Percentiles rank a stretch among this genome's conserved stretches.
Evolutionary conservation across 2,888 invertebrate species (phyloP).

Genomic region (Caprella mutica): DNA sequence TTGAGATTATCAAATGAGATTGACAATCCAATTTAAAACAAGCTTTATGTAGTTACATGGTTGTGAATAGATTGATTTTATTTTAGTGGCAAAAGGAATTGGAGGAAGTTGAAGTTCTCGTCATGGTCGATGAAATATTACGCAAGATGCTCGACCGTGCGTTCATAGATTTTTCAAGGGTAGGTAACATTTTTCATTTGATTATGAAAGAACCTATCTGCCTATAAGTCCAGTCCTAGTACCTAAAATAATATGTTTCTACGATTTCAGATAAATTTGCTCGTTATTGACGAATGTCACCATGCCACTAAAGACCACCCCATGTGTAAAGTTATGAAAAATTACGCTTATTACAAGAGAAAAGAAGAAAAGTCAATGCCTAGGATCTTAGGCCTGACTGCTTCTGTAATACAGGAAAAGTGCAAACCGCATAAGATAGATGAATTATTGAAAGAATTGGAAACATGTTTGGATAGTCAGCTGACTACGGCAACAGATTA

Average conservation of each 20-base stretch:
- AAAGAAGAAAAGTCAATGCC: constrained; percentile 1
- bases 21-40: too few relatives aligned
- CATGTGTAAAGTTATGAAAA: constrained; percentile 56
- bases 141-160: constrained; percentile 56
- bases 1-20: too few relatives aligned
- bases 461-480: constrained; percentile 14
- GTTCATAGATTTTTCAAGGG: too few relatives aligned
- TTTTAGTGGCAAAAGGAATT: constrained; percentile 56
- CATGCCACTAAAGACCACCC: constrained; percentile 68
- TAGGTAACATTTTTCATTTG: too few relatives aligned
- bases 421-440: constrained; percentile 12
- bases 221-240: too few relatives aligned
- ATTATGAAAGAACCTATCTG: too few relatives aligned
- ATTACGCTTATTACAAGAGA: too few relatives aligned
- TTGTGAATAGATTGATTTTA: background rate
- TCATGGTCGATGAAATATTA: constrained; percentile 77
- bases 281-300: constrained; percentile 84
- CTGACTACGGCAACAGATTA: constrained; percentile 18
- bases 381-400: constrained; percentile 24
- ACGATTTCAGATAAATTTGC: too few relatives aligned
- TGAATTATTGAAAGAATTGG: constrained; percentile 15
- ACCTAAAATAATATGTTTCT: too few relatives aligned
- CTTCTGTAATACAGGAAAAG: constrained; percentile 25
- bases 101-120: constrained; percentile 53
- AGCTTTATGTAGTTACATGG: background rate